phyloP scores from a whole-genome alignment of 2,113 vertebrate genomes.

The Sturnira hondurensis region DNA sequence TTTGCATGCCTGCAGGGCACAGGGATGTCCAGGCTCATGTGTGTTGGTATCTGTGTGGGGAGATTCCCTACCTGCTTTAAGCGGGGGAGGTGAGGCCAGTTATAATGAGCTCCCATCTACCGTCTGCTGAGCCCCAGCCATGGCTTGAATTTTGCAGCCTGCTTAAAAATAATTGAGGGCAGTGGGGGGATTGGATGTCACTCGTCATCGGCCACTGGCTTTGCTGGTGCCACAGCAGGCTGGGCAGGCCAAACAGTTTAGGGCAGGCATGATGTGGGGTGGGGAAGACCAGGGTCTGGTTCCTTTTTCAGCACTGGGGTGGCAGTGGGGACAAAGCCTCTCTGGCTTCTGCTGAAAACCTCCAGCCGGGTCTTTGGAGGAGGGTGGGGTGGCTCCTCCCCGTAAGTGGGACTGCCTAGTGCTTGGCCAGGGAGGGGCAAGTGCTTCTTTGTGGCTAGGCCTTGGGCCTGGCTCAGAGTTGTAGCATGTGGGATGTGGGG shows the following conservation, averaged over 20 bases:
- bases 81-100: constrained; percentile 47
- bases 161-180: constrained; percentile 70
- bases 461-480: not conserved
- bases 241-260: not conserved
- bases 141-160: constrained; percentile 70
- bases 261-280: not conserved
- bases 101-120: constrained; percentile 61
- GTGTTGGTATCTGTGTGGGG: not conserved
- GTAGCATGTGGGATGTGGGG: not conserved
- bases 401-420: not conserved
- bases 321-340: not conserved
- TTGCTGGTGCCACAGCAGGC: not conserved
- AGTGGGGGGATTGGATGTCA: constrained; percentile 60
- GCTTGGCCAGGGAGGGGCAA: not conserved
- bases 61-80: constrained; percentile 35
- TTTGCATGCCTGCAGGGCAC: not conserved
- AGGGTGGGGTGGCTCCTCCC: not conserved
- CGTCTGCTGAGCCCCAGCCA: constrained; percentile 33
- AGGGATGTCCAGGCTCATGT: not conserved
- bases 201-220: constrained; percentile 47
- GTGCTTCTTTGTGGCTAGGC: not conserved
- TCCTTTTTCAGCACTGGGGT: not conserved
- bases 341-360: not conserved
- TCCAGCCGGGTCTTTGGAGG: not conserved
- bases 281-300: not conserved